Percentiles rank a stretch among this genome's conserved stretches.
phyloP scores from a whole-genome alignment of 37 sponge, comb jelly and placozoan species.

The Petrosia ficiformis region DNA sequence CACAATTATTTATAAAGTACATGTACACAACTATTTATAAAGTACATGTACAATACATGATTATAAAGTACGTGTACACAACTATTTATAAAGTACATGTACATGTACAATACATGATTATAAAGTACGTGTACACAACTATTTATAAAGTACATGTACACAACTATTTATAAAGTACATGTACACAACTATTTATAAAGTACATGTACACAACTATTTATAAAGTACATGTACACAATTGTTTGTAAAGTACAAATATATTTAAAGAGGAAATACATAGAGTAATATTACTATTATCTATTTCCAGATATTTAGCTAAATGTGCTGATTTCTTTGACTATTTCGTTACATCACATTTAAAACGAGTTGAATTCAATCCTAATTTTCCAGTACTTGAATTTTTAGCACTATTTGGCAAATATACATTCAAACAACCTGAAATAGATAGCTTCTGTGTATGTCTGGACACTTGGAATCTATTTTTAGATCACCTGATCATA shows the following conservation, averaged over 20 bases:
- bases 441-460: conserved; percentile 76
- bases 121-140: neutral
- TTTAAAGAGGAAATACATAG: neutral
- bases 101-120: neutral
- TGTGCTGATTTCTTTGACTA: conserved; percentile 78
- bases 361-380: conserved; percentile 71
- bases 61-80: too few species aligned
- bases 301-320: conserved; percentile 63
- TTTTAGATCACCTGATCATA: conserved; percentile 68
- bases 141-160: neutral
- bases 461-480: conserved; percentile 70
- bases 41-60: too few species aligned
- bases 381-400: conserved; percentile 80
- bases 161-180: neutral
- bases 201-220: neutral
- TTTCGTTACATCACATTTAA: conserved; percentile 79
- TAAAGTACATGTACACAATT: neutral
- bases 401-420: conserved; percentile 64
- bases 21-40: too few species aligned
- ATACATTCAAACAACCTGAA: conserved; percentile 79
- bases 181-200: neutral
- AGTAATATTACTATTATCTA: neutral
- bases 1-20: too few species aligned
- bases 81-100: too few species aligned
- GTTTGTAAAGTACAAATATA: neutral